Base-by-base conservation (phyloP, 1,140 invertebrate genomes). In the Apolygus lucorum region DNA sequence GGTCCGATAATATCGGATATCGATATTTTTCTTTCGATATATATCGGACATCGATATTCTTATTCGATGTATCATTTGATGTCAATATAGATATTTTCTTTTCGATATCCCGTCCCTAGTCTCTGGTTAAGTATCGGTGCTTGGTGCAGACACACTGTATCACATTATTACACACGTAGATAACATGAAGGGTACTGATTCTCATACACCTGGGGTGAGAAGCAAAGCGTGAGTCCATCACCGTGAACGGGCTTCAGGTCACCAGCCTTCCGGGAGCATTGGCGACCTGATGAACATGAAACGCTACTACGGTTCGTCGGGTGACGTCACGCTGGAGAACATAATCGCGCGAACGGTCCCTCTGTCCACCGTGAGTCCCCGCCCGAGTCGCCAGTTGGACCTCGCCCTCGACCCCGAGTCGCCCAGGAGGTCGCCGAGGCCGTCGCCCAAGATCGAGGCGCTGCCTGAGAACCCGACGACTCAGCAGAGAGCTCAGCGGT, bases 231-330 rank as follows among this genome's bases (percentile, higher is more conserved):
- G 54, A 21, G 54, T 59, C 54, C 52, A 69, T 69, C 67, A 42
- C 34, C 54, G 21, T 25, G 22, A 52, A n/a, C 14, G 22, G 63
- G 22, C 24, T 21, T 67, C 8, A 71, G 69, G 63, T 64, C 63
- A 64, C 63, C 24, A 26, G 21, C 63, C 63, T 2, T 64, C 63
- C 1, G 87, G 87, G 1, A 90, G 87, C 71, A 88, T 90, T 49
- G 88, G 88, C 2, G 88, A 90, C 77, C 77, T 90, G 73, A 90
- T 90, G 88, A 90, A 90, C 76, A 74, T 85, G 73, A 87, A 87
- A 75, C 86, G 84, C 73, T 90, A 87, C 74, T 86, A 85, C 66
- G 85, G 85, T 17, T 69, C 63, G 22, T 64, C 68, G 34, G 67
- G 63, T 21, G 64, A 63, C 4, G 24, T 34, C 17, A 73, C 68